Conservation (phyloP, 2,888 invertebrate genomes). For the Shargacucullia verbasci region DNA sequence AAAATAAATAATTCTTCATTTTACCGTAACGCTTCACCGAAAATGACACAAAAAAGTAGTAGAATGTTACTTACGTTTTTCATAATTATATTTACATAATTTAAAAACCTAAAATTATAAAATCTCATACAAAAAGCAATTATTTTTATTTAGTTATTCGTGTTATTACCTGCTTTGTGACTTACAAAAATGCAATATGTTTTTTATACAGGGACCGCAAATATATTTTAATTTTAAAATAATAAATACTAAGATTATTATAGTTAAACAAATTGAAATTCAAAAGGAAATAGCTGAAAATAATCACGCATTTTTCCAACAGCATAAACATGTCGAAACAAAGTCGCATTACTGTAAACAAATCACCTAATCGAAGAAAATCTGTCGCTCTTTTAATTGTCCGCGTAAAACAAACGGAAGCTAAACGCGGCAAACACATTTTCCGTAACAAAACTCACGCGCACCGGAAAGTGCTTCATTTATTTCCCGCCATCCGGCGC, state of each 20-base stretch:
- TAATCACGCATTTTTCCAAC: not conserved
- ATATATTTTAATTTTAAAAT: not conserved
- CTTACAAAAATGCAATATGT: no score
- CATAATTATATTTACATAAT: no score
- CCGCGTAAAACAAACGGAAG: constrained; percentile 66
- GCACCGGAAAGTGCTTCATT: constrained; percentile 82
- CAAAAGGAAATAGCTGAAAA: not conserved
- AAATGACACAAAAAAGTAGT: no score
- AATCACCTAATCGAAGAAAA: constrained; percentile 39
- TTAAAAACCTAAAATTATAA: no score
- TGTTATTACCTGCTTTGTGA: no score
- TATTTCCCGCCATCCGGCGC: constrained; percentile 86
- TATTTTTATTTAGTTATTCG: no score
- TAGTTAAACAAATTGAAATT: not conserved
- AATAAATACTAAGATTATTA: no score
- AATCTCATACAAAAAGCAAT: no score
- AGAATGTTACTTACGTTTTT: no score
- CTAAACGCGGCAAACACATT: constrained; percentile 82
- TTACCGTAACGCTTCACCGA: not conserved
- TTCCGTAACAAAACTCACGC: constrained; percentile 82
- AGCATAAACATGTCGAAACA: constrained; percentile 5
- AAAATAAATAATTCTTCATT: not conserved
- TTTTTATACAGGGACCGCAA: no score
- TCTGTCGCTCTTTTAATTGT: constrained; percentile 51
- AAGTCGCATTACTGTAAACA: constrained; percentile 16